Evolutionary conservation across 2,888 invertebrate genomes (phyloP).

Genomic region (Herminia tarsipennalis): DNA sequence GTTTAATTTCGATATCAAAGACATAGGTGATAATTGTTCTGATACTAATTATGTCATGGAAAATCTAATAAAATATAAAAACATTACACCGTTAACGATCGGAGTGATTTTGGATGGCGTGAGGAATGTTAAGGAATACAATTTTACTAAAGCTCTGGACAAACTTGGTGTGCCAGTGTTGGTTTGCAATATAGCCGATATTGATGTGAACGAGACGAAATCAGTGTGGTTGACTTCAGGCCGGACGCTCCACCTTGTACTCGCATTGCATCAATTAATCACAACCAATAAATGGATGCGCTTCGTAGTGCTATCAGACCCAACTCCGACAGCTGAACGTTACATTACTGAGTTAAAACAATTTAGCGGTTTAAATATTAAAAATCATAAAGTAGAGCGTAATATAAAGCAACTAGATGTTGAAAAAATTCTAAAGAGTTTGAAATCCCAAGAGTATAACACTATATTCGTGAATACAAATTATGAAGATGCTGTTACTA

Average conservation of each 20-base stretch:
- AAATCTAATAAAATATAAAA: not conserved
- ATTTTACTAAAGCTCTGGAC: not conserved
- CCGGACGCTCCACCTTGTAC: not conserved
- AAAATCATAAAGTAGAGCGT: not conserved
- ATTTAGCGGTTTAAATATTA: not conserved
- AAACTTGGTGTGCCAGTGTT: slow-evolving; percentile 2
- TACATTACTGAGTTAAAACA: slow-evolving; percentile 1
- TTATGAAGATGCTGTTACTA: slow-evolving; percentile 4
- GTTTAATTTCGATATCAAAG: not conserved
- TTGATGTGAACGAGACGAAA: not conserved
- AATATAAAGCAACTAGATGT: not conserved
- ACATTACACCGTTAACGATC: not conserved
- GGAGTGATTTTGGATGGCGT: slow-evolving; percentile 4
- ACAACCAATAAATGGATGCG: not conserved
- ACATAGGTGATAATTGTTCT: not conserved
- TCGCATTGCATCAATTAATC: slow-evolving; percentile 6
- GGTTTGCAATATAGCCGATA: not conserved
- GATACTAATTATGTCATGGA: not conserved
- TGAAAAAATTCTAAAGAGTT: not conserved
- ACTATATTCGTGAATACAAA: slow-evolving; percentile 10
- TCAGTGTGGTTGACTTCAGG: slow-evolving; percentile 7
- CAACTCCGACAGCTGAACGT: not conserved
- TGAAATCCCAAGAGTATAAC: not conserved
- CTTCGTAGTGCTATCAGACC: slow-evolving; percentile 6
- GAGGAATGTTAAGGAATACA: not conserved